Base-by-base conservation (phyloP, 2,888 invertebrate species). In the Chrysolina oricalcia region DNA sequence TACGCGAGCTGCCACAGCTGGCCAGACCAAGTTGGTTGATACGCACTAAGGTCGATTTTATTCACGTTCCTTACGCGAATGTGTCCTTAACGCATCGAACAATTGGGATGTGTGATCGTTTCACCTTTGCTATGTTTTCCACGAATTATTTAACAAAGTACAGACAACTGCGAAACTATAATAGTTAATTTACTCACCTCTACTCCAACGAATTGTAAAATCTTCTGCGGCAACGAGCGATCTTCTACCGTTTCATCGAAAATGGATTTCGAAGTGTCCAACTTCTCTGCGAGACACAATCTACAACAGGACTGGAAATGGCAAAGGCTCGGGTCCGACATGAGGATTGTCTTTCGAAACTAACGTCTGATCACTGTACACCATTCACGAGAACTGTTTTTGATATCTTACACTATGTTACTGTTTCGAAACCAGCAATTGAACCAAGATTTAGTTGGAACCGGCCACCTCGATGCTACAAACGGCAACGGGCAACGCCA, bases 191-290 rank as follows among this genome's bases (percentile, higher is more conserved):
- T 59, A 89, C 92, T 87, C 89, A 94, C 94, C 92, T 93, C 91
- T 79, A 94, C 91, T 75, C 92, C 90, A 82, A 94, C 90, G 85
- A 91, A 92, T 85, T 91, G 90, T 86, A 90, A 90, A 87, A 94
- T 94, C 90, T 92, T 93, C 80, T 90, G 90, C 78, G 90, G 91
- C 83, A 94, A 90, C 86, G 90, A 88, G 56, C 80, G 80, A 75
- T 85, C 82, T 71, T 81, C 83, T 66, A 81, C 73, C 17, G 77
- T 72, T 67, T 83, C 85, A 80, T 85, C 87, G 80, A 87, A 88
- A 82, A 88, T 84, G 72, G 87, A 85, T 80, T 85, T 86, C 80
- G 88, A 83, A 78, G 82, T 76, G 73, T 86, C 86, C 76, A 81
- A 82, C 63, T 88, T 85, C 62, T 88, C 86, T 68, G 83, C 84